Evolutionary conservation across 2,888 invertebrate species (phyloP).

Genomic region (Idaea aversata): DNA sequence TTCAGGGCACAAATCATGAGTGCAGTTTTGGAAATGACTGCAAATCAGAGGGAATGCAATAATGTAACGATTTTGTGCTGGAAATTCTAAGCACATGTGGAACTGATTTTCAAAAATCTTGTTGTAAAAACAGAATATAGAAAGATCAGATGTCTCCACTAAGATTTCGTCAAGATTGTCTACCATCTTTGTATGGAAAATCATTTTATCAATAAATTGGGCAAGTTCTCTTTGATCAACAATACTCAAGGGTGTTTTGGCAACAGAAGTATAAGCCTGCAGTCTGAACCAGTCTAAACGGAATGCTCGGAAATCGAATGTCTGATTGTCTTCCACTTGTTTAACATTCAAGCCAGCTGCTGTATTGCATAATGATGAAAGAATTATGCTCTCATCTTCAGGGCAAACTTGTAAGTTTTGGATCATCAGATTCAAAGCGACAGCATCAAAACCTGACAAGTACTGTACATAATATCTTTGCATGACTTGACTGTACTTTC

Average conservation of each 20-base stretch:
- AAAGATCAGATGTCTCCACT: constrained; percentile 97
- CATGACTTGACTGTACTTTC: constrained; percentile 98
- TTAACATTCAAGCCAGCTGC: constrained; percentile 92
- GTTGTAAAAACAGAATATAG: constrained; percentile 98
- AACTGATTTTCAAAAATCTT: constrained; percentile 99
- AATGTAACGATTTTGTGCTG: constrained; percentile 98
- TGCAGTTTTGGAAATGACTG: constrained; percentile 98
- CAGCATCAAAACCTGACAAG: constrained; percentile 96
- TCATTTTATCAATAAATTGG: constrained; percentile 95
- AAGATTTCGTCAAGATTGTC: constrained; percentile 98
- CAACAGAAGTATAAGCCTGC: constrained; percentile 95
- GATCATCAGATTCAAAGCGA: constrained; percentile 91
- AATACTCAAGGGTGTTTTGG: constrained; percentile 88
- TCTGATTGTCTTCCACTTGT: constrained; percentile 97
- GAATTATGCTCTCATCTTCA: constrained; percentile 96
- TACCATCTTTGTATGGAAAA: constrained; percentile 98
- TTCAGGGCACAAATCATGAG: constrained; percentile 98
- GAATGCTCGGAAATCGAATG: constrained; percentile 97
- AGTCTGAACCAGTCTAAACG: constrained; percentile 98
- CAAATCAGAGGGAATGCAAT: constrained; percentile 99
- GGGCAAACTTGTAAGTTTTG: constrained; percentile 92
- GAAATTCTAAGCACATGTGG: constrained; percentile 99
- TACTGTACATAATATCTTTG: constrained; percentile 99
- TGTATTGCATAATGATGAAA: constrained; percentile 94
- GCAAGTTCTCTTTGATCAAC: constrained; percentile 93